Base-by-base conservation (phyloP, 2,113 vertebrate species). In the Thryonomys swinderianus region DNA sequence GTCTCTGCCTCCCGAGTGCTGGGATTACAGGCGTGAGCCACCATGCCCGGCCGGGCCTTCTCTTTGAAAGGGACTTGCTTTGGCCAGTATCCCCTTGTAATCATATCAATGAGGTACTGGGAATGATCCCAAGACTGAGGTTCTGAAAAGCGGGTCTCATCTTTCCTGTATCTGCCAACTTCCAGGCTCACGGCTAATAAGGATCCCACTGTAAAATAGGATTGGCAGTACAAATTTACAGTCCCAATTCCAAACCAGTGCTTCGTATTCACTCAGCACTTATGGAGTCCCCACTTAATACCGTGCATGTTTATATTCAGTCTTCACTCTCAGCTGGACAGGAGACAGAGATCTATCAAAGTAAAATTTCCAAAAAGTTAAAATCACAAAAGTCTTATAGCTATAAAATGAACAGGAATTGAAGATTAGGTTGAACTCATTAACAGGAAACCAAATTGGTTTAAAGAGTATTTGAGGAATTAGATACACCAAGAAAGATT, bases 351-450 rank as follows among this genome's bases (percentile, higher is more conserved):
- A 83, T 42, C 92, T 66, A 57, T 66, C 27, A 59, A 91, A 74
- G 16, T n/a, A 88, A 34, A 84, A 96, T 90, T 93, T 95, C 57
- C 21, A 81, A 67, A 84, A 86, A 62, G 11, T 64, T 45, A 84
- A 89, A 93, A 95, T 51, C 45, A n/a, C 14, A 51, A 79, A 42
- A 74, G 34, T 93, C 66, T 34, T 27, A 69, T 6, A 94, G 37
- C 45, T 59, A 71, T 3, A 61, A 30, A 34, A 51, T 71, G 64
- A 91, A 80, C 12, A 71, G 5, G 27, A 30, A 17, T 95, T 78
- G 92, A 78, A 92, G 25, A 92, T 71, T 64, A 94, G 51, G 32
- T 21, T 90, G 59, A 90, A 74, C 27, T 88, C 37, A 37, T 61
- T 88, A 84, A 89, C 2, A 16, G 84, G 37, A 62, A 89, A 57